Base-by-base conservation (phyloP, 2,113 vertebrate genomes). In the Sylvicapra grimmia region DNA sequence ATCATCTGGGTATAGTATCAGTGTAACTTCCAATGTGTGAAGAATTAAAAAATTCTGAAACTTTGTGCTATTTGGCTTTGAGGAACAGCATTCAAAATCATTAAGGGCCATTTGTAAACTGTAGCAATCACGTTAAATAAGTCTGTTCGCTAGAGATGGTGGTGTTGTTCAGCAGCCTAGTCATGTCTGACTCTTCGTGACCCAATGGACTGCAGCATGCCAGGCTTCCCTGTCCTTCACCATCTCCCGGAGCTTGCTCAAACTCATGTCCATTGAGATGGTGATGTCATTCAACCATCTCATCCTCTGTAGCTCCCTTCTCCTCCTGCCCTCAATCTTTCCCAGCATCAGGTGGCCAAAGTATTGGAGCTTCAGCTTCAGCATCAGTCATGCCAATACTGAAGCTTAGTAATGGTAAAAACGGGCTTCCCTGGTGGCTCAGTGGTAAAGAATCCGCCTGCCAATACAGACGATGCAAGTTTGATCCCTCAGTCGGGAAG, bases 21-120 rank as follows among this genome's bases (percentile, higher is more conserved):
- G 12, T 89, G 36, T 72, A 88, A 59, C 7, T 44, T 80, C 53
- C 23, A 94, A 90, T 31, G 51, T 27, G 18, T 68, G 58, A 94
- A 86, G 53, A 36, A 63, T 16, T 83, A 93, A 31, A 93, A 96
- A 89, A 94, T 68, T 93, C 59, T 91, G 51, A 94, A 92, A 95
- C 85, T 61, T 90, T 86, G 83, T 88, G 59, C 6, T 94, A 89
- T 72, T 23, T 92, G 79, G 54, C 58, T 94, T 61, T 96, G 59
- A 89, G 27, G 92, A 97, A 75, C 14, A 90, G 40, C 27, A 92
- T 86, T 95, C 27, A 89, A 92, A 95, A 96, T 44, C 58, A 95
- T n/a, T 93, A 97, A 84, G 51, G 7, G 65, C 13, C 88, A 92
- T 65, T 75, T 89, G 87, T 75, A 59, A 91, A 61, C 65, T 85